Conservation (phyloP, 1,140 invertebrate genomes). For the Drosophila parabipectinata region DNA sequence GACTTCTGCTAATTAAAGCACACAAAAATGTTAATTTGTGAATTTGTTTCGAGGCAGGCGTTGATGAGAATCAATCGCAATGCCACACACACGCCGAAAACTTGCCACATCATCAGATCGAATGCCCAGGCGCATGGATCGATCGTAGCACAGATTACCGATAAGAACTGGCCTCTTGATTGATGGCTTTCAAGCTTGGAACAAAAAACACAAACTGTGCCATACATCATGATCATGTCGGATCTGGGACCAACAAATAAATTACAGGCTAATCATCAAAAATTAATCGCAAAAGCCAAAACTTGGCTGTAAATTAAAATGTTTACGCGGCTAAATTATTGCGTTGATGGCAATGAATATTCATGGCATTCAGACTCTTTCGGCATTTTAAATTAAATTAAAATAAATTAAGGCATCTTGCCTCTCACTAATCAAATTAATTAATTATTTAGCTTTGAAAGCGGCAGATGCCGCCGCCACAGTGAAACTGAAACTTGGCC, state of each 20-base stretch:
- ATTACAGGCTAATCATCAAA: slow-evolving; percentile 69
- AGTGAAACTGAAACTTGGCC: slow-evolving; percentile 31
- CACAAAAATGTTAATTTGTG: slow-evolving; percentile 54
- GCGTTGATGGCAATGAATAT: slow-evolving; percentile 67
- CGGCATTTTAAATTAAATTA: slow-evolving; percentile 60
- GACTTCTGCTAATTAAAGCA: slow-evolving; percentile 65
- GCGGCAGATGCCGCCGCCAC: slow-evolving; percentile 55
- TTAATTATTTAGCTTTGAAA: slow-evolving; percentile 70
- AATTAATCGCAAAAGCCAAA: slow-evolving; percentile 68
- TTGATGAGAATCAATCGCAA: slow-evolving; percentile 43
- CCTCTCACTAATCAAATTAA: slow-evolving; percentile 67
- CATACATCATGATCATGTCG: slow-evolving; percentile 36
- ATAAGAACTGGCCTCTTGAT: slow-evolving; percentile 46
- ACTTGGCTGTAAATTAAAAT: slow-evolving; percentile 73
- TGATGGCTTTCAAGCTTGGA: slow-evolving; percentile 42
- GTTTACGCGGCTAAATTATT: slow-evolving; percentile 70
- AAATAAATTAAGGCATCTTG: slow-evolving; percentile 63
- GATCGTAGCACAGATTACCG: slow-evolving; percentile 17
- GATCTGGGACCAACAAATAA: slow-evolving; percentile 50
- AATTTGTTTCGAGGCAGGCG: slow-evolving; percentile 58
- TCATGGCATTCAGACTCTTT: slow-evolving; percentile 35
- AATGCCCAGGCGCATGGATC: not conserved
- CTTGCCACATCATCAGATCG: slow-evolving; percentile 34
- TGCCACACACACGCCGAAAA: slow-evolving; percentile 43
- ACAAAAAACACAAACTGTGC: slow-evolving; percentile 44